Base-by-base conservation (phyloP, 2,797 vertebrate species). In the Diplodus sargus region DNA sequence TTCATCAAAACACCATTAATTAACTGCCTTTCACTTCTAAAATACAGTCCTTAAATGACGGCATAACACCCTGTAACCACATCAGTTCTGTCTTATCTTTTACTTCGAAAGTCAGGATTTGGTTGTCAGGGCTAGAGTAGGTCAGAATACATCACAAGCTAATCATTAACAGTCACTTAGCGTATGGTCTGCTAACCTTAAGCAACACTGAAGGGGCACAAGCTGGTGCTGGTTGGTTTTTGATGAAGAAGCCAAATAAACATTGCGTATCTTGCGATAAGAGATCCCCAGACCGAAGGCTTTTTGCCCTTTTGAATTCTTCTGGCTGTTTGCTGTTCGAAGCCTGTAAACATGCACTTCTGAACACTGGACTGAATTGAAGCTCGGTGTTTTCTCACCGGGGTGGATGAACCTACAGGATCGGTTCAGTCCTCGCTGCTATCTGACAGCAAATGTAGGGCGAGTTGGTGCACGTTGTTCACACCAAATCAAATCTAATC, bases 261-360 rank as follows among this genome's bases (percentile, higher is more conserved):
- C 23, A 53, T 59, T 71, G 64, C 16, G 2, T 73, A 17, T 77
- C 18, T 66, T 30, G 34, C 54, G 90, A 90, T 87, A 89, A 85
- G 82, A 56, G 56, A 61, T 12, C 34, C 28, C 12, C 42, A 85
- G 73, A 60, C 57, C 18, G 10, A 64, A 78, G 78, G 43, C 56
- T 73, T 81, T 74, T 91, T 7, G 88, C 73, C 82, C 89, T 91
- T 85, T 87, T 75, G 81, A 79, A 53, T 82, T 70, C 66, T 48
- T 54, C 70, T 52, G 43, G 45, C 23, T 91, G 30, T 93, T 92
- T 92, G 85, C 83, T 73, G 75, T 89, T 79, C 68, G 78, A 58
- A 61, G 48, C n/a, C 58, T 71, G 88, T 74, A 93, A 93, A 94
- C 79, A 91, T 89, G 86, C 11, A 83, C 90, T 74, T 81, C 71